Percentiles rank a stretch among this genome's conserved stretches.
These are phyloP conservation scores for Caenorhabditis briggsae DNA, from an alignment of 1,140 invertebrate species.

Conservation along the genomic window DNA sequence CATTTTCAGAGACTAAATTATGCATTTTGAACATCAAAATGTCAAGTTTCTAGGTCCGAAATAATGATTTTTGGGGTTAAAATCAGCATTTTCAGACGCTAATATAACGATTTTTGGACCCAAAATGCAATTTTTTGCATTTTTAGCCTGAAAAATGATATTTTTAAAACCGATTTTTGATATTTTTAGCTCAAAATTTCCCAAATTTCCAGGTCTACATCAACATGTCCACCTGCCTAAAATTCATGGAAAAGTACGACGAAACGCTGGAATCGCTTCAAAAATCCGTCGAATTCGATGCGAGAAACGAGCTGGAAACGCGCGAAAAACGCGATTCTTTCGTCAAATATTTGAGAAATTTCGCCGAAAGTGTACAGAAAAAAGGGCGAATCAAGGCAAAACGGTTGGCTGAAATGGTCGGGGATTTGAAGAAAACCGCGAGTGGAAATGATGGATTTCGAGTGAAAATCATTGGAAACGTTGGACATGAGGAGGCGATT, in stretches of 20 bases:
- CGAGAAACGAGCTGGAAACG: constrained; percentile 22
- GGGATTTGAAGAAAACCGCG: not conserved
- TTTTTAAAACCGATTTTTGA: too few relatives aligned
- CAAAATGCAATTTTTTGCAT: too few relatives aligned
- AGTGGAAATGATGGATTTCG: not conserved
- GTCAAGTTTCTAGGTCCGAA: too few relatives aligned
- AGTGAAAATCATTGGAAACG: constrained; percentile 26
- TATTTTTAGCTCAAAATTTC: too few relatives aligned
- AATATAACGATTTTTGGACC: too few relatives aligned
- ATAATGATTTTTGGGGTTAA: too few relatives aligned
- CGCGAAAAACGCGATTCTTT: not conserved
- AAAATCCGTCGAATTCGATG: not conserved
- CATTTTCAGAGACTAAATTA: too few relatives aligned
- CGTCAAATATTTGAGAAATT: not conserved
- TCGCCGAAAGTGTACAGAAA: not conserved
- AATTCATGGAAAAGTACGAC: constrained; percentile 33
- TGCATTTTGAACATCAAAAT: too few relatives aligned
- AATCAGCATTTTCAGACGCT: too few relatives aligned
- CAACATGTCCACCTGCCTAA: constrained; percentile 15
- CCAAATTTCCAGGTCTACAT: not conserved
- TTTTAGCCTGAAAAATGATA: too few relatives aligned
- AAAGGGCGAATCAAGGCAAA: constrained; percentile 35
- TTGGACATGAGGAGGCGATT: constrained; percentile 12
- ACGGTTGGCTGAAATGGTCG: not conserved
- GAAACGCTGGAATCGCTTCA: not conserved